Evolutionary conservation across 2,797 vertebrate genomes (phyloP), one percentile per base, ranked within the genome.

Genomic region (Bradypodion ventrale): DNA sequence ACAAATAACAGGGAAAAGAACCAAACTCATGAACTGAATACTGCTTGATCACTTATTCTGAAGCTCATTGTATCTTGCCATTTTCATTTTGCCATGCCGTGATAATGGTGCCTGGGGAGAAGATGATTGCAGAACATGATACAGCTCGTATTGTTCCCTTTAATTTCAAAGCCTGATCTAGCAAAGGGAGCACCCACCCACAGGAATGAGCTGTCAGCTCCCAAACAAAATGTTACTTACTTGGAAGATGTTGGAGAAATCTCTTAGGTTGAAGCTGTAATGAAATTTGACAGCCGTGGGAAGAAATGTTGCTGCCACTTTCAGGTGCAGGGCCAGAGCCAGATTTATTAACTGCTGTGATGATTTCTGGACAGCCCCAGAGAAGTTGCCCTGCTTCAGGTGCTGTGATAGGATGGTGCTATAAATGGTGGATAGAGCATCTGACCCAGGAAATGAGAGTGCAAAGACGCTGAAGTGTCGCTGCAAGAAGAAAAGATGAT

Each of bases 201-300:
- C 2, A 46, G 56, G 85, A 83, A 85, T 42, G 32, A 75, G 69
- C 52, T 44, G 27, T 59, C 42, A 75, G 27, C 23, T 13, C 35
- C 62, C 63, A 5, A 72, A 37, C 8, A 59, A 29, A 27, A 80
- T 70, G 59, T 23, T 85, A 72, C 49, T 94, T 87, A 99, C 98
- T 94, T 99, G 98, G 94, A 99, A 99, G 88, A 99, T 97, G 89
- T 96, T 99, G 95, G 98, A 97, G 56, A 99, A 96, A 93, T 99
- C 98, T 37, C 98, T 95, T 87, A 99, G 96, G 92, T 98, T 99
- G 92, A 99, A 99, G 91, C 98, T 80, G 7, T 99, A 99, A 95
- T 99, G 98, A 94, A 99, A 99, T 94, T 99, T 99, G 94, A 98
- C 87, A 0, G 97, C 98, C 0, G 98, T 99, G 69, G 98, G 98